Conservation (phyloP, 2,888 invertebrate species). For the Pammene fasciana region DNA sequence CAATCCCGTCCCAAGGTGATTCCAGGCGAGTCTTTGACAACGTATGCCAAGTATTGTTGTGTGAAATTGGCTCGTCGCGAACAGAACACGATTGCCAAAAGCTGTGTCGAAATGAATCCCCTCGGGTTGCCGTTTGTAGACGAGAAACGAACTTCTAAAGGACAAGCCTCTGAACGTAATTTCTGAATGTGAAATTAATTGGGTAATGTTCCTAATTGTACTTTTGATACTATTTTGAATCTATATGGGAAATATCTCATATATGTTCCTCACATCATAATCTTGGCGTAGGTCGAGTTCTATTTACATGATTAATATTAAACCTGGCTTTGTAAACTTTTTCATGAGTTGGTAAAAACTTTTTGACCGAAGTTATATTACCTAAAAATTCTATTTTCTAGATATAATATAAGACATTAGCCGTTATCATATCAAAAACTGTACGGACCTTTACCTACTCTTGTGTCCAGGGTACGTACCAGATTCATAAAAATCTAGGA, state of each 20-base stretch:
- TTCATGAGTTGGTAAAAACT: too few species aligned
- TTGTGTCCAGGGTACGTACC: too few species aligned
- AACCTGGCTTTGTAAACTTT: too few species aligned
- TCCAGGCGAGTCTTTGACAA: slow-evolving; percentile 31
- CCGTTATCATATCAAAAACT: too few species aligned
- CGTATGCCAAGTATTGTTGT: slow-evolving; percentile 45
- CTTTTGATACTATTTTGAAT: neutral
- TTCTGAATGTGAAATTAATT: slow-evolving; percentile 1
- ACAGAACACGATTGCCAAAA: slow-evolving; percentile 50
- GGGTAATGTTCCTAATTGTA: neutral
- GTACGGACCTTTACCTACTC: too few species aligned
- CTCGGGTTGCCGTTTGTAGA: slow-evolving; percentile 18
- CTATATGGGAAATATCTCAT: neutral
- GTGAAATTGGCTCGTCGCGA: slow-evolving; percentile 52
- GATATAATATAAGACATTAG: too few species aligned
- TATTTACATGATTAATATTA: too few species aligned
- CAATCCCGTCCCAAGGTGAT: slow-evolving; percentile 35
- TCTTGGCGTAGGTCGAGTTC: too few species aligned
- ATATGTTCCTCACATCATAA: too few species aligned
- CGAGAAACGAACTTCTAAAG: slow-evolving; percentile 31
- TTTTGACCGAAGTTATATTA: too few species aligned
- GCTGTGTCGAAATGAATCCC: slow-evolving; percentile 51
- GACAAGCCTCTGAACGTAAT: slow-evolving; percentile 20
- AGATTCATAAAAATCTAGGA: too few species aligned
- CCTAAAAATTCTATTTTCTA: too few species aligned